Evolutionary conservation across 2,113 vertebrate species (phyloP), one percentile per base, ranked within the genome.

Genomic region (Catharus bicknelli): DNA sequence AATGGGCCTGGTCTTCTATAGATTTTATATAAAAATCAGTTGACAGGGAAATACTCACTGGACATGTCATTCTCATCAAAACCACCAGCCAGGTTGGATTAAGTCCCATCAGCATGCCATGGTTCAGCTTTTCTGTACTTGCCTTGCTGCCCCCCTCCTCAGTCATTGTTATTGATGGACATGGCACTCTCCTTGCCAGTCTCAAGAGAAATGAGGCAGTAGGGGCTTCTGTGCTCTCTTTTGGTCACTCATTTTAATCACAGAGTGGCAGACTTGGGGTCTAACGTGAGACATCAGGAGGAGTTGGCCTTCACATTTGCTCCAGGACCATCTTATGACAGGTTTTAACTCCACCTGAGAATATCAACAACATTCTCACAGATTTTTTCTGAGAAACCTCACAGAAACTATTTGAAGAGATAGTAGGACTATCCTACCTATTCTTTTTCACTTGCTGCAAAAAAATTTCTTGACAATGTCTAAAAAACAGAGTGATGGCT

Each of bases 101-200:
- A 76, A 59, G 13, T 53, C 27, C 40, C 42, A 86, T 17, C 47
- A 88, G 10, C 19, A 57, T 20, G 9, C 18, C 21, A 36, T n/a
- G 19, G n/a, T 86, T 90, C 70, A 73, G 21, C 17, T 75, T 83
- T 73, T 62, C 55, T 73, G 22, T 61, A 50, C 38, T 38, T 69
- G 16, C 9, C 16, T 25, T 29, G 4, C 15, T 16, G 12, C 23
- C 1, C 5, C 1, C 4, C 7, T 62, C 7, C 13, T 11, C 25
- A 63, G 0, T 61, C 18, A 64, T 57, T 63, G 22, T 53, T 64
- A 8, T 7, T 77, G 63, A 58, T 29, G 29, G 29, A 34, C 42
- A 27, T 38, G 42, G 38, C 9, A 29, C 17, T 12, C 9, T 77
- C 22, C 22, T 50, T 53, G 7, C 17, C 67, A 70, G 5, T 34